Evolutionary conservation across 2,113 vertebrate genomes (phyloP), one percentile per base, ranked within the genome.

Genomic region (Oncorhynchus masou): DNA sequence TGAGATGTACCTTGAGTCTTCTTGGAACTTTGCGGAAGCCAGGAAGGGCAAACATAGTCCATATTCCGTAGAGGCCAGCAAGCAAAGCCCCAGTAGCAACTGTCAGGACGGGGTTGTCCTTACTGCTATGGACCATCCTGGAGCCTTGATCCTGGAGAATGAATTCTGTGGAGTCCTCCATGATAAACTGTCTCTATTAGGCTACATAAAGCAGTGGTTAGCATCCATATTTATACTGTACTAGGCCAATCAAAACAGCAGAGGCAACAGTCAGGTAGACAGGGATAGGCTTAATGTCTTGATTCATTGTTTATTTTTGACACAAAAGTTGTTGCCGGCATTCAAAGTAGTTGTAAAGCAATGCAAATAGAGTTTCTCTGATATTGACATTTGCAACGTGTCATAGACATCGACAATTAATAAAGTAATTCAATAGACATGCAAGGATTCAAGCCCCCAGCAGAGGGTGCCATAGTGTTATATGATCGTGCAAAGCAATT

Each of bases 101-200:
- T 0, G 89, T 85, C 22, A 92, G 1, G 1, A 78, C 8, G 0
- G 79, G 83, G 70, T 87, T 87, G 49, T 89, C 51, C 69, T 34
- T 75, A 59, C 13, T 71, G 62, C 45, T 69, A 8, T 74, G 57
- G 16, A 80, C 68, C 45, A 83, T 68, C 25, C 54, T 71, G 5
- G 39, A 70, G 29, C 48, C 67, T 20, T 71, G 22, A 15, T 94
- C 85, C 48, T 92, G 85, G 27, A 95, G 88, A 74, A 93, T 88
- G 45, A 90, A 49, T 2, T 94, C 93, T n/a, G 94, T 87, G 7
- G 84, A 72, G 81, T 94, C 92, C 69, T 95, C 94, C 93, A 95
- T 94, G 62, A 5, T 54, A 59, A n/a, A 77, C 60, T 57, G 25
- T 19, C 22, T 45, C 22, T 13, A 31, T 25, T 34, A 49, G 65